Conservation (phyloP, 2,797 vertebrate genomes). For the Siniperca scherzeri region DNA sequence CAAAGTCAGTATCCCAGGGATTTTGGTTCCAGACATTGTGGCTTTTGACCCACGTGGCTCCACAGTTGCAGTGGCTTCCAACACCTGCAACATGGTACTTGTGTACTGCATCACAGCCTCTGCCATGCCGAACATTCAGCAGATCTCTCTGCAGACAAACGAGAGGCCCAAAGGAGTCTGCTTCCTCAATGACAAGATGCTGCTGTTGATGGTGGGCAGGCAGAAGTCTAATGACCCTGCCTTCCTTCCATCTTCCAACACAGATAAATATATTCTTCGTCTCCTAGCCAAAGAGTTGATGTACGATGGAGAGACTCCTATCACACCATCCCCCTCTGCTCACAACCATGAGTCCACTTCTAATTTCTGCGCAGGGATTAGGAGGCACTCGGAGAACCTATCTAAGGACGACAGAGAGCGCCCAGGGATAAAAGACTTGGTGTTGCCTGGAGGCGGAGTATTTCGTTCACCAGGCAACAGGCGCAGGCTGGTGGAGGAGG, state of each 20-base stretch:
- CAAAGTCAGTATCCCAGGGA: slow-evolving; percentile 93
- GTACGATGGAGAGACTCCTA: slow-evolving; percentile 75
- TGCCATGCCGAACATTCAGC: slow-evolving; percentile 90
- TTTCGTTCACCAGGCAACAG: slow-evolving; percentile 82
- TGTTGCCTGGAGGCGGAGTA: slow-evolving; percentile 84
- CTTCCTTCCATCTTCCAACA: slow-evolving; percentile 93
- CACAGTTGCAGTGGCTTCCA: slow-evolving; percentile 93
- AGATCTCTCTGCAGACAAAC: slow-evolving; percentile 90
- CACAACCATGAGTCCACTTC: slow-evolving; percentile 76
- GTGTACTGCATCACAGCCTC: slow-evolving; percentile 91
- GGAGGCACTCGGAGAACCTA: slow-evolving; percentile 86
- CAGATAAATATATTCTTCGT: slow-evolving; percentile 91
- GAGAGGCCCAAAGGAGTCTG: slow-evolving; percentile 95
- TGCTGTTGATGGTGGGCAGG: slow-evolving; percentile 92
- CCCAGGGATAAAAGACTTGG: slow-evolving; percentile 83
- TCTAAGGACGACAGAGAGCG: slow-evolving; percentile 76
- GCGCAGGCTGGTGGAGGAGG: slow-evolving; percentile 89
- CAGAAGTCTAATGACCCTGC: slow-evolving; percentile 90
- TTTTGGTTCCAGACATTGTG: slow-evolving; percentile 94
- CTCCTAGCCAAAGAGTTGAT: slow-evolving; percentile 88
- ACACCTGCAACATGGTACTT: slow-evolving; percentile 91
- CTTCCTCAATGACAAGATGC: slow-evolving; percentile 90
- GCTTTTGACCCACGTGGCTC: slow-evolving; percentile 89
- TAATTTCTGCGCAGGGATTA: slow-evolving; percentile 79
- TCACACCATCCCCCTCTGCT: slow-evolving; percentile 57